These are phyloP conservation scores for Nannoperca obscura DNA, from an alignment of 2,797 vertebrate species.

Conservation along the genomic window DNA sequence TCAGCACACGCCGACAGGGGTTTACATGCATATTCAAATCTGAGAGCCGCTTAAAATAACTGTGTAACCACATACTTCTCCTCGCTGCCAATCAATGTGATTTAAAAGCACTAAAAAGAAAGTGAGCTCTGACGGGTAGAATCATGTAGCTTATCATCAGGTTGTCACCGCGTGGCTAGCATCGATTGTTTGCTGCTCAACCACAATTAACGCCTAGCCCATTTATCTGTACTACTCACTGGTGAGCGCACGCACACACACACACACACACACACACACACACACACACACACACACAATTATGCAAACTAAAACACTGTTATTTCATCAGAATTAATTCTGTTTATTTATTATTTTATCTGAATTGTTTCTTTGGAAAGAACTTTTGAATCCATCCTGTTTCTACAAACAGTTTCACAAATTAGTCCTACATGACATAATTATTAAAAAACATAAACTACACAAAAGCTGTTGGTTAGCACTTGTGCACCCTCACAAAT, in stretches of 20 bases:
- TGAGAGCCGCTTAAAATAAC: constrained; percentile 72
- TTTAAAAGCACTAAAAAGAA: constrained; percentile 68
- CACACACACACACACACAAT: constrained; percentile 8
- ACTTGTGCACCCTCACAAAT: constrained; percentile 4
- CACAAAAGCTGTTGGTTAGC: background rate
- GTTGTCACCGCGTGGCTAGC: constrained; percentile 66
- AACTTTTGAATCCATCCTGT: background rate
- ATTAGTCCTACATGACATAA: background rate
- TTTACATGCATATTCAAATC: constrained; percentile 75
- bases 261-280: constrained; percentile 29
- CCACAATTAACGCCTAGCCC: constrained; percentile 69
- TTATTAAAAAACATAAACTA: background rate
- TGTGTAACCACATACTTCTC: constrained; percentile 63
- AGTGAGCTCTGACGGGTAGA: constrained; percentile 57
- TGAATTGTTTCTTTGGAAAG: background rate
- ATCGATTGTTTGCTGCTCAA: constrained; percentile 71
- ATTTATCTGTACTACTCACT: constrained; percentile 49
- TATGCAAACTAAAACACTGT: constrained; percentile 21
- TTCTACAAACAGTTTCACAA: background rate
- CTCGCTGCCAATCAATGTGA: constrained; percentile 74
- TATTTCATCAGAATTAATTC: background rate
- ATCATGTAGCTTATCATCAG: constrained; percentile 71
- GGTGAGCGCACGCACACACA: constrained; percentile 14
- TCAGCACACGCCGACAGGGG: constrained; percentile 39
- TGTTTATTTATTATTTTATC: constrained; percentile 8